phyloP scores from a whole-genome alignment of 2,888 invertebrate species.

The Thereva nobilitata region DNA sequence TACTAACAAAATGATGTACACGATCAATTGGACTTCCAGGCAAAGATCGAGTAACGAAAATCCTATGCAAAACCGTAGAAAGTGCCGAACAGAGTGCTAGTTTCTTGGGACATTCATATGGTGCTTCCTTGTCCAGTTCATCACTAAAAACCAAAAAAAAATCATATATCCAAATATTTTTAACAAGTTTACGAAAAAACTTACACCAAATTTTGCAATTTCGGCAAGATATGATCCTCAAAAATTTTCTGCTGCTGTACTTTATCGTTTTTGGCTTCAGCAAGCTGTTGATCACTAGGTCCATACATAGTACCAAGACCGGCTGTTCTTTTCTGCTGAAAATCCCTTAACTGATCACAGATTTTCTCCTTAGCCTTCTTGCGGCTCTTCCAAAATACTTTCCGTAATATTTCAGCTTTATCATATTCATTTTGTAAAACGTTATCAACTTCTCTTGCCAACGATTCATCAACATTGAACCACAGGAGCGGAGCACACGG shows the following conservation, averaged over 20 bases:
- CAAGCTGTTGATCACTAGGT: conserved; percentile 77
- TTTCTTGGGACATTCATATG: conserved; percentile 67
- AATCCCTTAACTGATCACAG: conserved; percentile 57
- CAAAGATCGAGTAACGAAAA: conserved; percentile 69
- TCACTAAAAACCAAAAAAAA: conserved; percentile 58
- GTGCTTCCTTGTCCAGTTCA: conserved; percentile 66
- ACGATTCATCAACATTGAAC: conserved; percentile 67
- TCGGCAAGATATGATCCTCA: conserved; percentile 73
- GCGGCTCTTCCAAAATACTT: conserved; percentile 88
- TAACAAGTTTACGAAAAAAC: conserved; percentile 48
- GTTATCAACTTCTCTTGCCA: conserved; percentile 88
- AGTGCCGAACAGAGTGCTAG: conserved; percentile 71
- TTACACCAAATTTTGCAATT: conserved; percentile 71
- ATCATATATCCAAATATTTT: neutral
- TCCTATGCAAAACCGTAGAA: conserved; percentile 78
- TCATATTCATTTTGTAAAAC: conserved; percentile 81
- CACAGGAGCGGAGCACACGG: conserved; percentile 69
- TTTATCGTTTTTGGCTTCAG: conserved; percentile 80
- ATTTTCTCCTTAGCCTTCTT: conserved; percentile 62
- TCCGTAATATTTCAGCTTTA: conserved; percentile 85
- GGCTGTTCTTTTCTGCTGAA: conserved; percentile 83
- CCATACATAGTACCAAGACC: conserved; percentile 90
- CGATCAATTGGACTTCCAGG: conserved; percentile 68
- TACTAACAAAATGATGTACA: conserved; percentile 82
- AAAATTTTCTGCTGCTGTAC: conserved; percentile 74